These are phyloP conservation scores for Notolepis coatsorum DNA, from an alignment of 2,797 vertebrate genomes.

Conservation along the genomic window DNA sequence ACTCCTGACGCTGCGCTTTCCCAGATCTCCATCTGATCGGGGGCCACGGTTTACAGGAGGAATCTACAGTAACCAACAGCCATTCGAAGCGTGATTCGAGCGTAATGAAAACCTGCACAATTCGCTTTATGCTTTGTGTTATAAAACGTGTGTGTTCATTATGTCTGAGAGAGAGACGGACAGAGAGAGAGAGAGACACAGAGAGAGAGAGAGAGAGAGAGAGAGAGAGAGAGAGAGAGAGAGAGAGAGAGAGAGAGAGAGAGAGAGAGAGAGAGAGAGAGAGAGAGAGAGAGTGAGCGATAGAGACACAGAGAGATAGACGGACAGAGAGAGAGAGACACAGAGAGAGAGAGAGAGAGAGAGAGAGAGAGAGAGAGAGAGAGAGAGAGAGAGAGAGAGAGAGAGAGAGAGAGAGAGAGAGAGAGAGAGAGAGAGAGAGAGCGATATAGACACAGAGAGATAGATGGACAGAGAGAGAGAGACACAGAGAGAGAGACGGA, in stretches of 20 bases:
- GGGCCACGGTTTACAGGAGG: neutral
- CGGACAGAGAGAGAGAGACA: too few species aligned
- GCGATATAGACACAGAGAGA: too few species aligned
- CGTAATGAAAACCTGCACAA: too few species aligned
- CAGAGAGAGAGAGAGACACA: neutral
- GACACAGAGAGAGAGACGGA: too few species aligned
- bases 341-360: neutral
- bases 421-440: too few species aligned
- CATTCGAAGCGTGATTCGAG: too few species aligned
- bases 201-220: neutral
- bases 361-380: neutral
- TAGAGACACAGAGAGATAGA: too few species aligned
- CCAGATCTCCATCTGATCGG: conserved; percentile 19
- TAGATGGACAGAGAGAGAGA: too few species aligned
- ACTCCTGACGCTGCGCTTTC: conserved; percentile 46
- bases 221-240: conserved; percentile 3
- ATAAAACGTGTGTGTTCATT: neutral
- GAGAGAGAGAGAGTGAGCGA: too few species aligned
- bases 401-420: neutral
- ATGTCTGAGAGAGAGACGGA: neutral
- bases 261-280: neutral
- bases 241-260: neutral
- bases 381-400: neutral
- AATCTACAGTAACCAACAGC: too few species aligned
- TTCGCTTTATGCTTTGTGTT: too few species aligned